Evolutionary conservation across 2,888 invertebrate species (phyloP).

Genomic region (Polydrusus tereticollis): DNA sequence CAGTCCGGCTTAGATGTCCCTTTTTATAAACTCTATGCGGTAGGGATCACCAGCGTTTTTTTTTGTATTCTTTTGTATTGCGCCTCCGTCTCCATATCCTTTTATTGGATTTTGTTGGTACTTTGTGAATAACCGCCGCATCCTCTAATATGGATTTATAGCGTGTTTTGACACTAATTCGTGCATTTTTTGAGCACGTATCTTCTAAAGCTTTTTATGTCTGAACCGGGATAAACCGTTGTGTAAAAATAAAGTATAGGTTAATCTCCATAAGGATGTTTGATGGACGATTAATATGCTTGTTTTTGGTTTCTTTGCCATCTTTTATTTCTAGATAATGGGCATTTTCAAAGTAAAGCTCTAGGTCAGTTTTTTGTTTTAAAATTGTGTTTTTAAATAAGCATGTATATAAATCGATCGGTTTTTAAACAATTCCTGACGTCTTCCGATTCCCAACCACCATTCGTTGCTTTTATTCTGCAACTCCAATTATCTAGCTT

Average conservation of each 20-base stretch:
- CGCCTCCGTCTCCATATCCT: constrained; percentile 53
- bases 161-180: constrained; percentile 65
- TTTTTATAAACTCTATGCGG: constrained; percentile 34
- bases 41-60: constrained; percentile 42
- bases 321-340: too few relatives aligned
- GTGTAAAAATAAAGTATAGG: constrained; percentile 32
- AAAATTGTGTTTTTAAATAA: too few relatives aligned
- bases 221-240: constrained; percentile 36
- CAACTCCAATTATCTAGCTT: too few relatives aligned
- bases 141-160: constrained; percentile 64
- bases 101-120: constrained; percentile 63
- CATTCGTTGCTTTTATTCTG: too few relatives aligned
- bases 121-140: constrained; percentile 52
- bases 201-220: constrained; percentile 39
- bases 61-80: constrained; percentile 59
- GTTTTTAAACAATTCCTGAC: too few relatives aligned
- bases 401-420: too few relatives aligned
- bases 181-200: constrained; percentile 56
- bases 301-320: not conserved
- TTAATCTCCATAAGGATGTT: constrained; percentile 41
- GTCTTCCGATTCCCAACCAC: too few relatives aligned
- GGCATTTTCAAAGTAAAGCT: too few relatives aligned
- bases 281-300: constrained; percentile 7
- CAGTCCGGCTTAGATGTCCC: constrained; percentile 18
- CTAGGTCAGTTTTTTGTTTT: too few relatives aligned